These are phyloP conservation scores for Napeogenes sylphis DNA, from an alignment of 2,888 invertebrate genomes.

Conservation along the genomic window DNA sequence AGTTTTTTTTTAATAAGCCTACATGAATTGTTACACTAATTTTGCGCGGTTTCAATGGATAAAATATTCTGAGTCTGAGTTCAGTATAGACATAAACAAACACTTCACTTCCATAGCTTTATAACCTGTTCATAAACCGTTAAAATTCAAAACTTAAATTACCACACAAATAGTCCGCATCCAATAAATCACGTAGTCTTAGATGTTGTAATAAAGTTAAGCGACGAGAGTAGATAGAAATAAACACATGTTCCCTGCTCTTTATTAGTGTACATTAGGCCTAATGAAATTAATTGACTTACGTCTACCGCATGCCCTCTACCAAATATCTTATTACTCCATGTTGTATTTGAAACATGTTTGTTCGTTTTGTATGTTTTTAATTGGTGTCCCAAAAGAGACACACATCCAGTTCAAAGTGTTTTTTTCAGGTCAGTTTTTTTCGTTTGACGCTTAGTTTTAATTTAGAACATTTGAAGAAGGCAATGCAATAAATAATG, in stretches of 20 bases:
- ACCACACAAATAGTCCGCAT: conserved; percentile 28
- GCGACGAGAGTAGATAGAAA: conserved; percentile 42
- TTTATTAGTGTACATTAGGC: conserved; percentile 51
- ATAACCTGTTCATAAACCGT: not conserved
- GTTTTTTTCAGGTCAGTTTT: no score
- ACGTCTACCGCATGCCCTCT: conserved; percentile 41
- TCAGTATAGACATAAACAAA: not conserved
- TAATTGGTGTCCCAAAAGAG: not conserved
- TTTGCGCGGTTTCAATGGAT: no score
- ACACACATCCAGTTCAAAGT: no score
- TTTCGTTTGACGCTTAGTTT: no score
- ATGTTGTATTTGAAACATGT: conserved; percentile 25
- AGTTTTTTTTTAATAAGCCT: no score
- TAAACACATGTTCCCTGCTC: conserved; percentile 52
- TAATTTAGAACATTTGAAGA: no score
- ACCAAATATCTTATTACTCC: conserved; percentile 55
- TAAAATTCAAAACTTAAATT: conserved; percentile 5
- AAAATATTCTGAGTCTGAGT: not conserved
- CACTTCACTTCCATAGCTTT: not conserved
- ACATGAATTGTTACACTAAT: no score
- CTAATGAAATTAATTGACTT: conserved; percentile 67
- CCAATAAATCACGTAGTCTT: conserved; percentile 40
- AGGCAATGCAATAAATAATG: no score
- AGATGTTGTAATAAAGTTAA: conserved; percentile 48
- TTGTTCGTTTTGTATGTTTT: not conserved